Evolutionary conservation across 1,140 invertebrate genomes (phyloP).

Genomic region (Spodoptera litura): DNA sequence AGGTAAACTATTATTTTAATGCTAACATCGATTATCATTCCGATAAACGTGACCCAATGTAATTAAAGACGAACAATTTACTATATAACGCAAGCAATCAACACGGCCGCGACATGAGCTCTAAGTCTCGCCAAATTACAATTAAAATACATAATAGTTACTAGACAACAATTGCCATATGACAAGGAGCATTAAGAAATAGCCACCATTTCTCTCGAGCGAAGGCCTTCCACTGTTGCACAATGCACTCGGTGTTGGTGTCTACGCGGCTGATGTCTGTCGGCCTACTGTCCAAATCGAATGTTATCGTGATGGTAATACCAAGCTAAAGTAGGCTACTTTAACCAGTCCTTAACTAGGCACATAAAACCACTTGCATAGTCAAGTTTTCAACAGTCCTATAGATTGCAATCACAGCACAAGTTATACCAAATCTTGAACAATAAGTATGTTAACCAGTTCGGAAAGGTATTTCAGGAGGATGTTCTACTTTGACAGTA

Average conservation of each 20-base stretch:
- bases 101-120: conserved; percentile 48
- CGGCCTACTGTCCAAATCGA: conserved; percentile 40
- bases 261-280: conserved; percentile 50
- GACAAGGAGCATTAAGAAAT: conserved; percentile 76
- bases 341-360: not conserved
- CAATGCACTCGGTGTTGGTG: conserved; percentile 61
- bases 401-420: conserved; percentile 6
- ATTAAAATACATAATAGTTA: conserved; percentile 64
- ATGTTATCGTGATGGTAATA: conserved; percentile 33
- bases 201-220: conserved; percentile 76
- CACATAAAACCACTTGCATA: conserved; percentile 1
- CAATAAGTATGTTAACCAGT: conserved; percentile 27
- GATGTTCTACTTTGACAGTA: conserved; percentile 34
- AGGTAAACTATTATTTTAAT: not conserved
- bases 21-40: no score
- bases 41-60: not conserved
- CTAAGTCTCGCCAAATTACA: conserved; percentile 59
- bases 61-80: not conserved
- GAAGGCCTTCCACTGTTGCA: conserved; percentile 82
- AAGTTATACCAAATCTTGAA: conserved; percentile 10
- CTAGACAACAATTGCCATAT: conserved; percentile 73
- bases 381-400: conserved; percentile 6
- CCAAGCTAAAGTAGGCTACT: not conserved
- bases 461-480: not conserved
- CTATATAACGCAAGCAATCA: conserved; percentile 19